phyloP scores from a whole-genome alignment of 2,113 vertebrate species.

The Plecturocebus donacophilus region DNA sequence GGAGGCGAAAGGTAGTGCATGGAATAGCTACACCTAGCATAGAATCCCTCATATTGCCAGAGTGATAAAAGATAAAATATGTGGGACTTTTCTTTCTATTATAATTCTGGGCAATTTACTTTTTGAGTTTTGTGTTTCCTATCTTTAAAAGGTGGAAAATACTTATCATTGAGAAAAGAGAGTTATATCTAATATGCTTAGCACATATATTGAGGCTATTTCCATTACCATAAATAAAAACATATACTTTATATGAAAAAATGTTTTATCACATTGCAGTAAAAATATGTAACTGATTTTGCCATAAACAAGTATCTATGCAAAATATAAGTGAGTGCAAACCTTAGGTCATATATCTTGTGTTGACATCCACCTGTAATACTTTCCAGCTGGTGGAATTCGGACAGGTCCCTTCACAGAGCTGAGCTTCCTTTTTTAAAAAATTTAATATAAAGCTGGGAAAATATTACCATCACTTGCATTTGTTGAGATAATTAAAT shows the following conservation, averaged over 20 bases:
- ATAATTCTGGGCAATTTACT: neutral
- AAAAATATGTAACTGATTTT: slow-evolving; percentile 20
- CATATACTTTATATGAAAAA: neutral
- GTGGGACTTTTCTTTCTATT: neutral
- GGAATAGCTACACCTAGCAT: neutral
- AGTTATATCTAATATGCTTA: neutral
- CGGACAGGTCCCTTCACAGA: neutral
- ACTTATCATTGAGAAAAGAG: neutral
- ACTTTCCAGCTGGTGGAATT: neutral
- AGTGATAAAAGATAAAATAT: neutral
- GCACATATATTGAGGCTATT: neutral
- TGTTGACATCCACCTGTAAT: neutral
- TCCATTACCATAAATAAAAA: slow-evolving; percentile 37
- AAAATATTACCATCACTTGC: neutral
- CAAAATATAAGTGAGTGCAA: neutral
- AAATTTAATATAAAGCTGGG: neutral
- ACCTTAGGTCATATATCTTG: neutral
- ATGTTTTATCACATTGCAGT: neutral
- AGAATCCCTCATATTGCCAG: neutral
- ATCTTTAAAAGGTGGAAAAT: neutral
- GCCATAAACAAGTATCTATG: neutral
- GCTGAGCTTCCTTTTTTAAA: neutral
- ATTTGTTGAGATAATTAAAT: neutral
- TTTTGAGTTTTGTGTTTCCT: neutral
- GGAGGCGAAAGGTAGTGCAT: neutral